These are phyloP conservation scores for Ophiodon elongatus DNA, from an alignment of 2,113 vertebrate species.

Conservation along the genomic window DNA sequence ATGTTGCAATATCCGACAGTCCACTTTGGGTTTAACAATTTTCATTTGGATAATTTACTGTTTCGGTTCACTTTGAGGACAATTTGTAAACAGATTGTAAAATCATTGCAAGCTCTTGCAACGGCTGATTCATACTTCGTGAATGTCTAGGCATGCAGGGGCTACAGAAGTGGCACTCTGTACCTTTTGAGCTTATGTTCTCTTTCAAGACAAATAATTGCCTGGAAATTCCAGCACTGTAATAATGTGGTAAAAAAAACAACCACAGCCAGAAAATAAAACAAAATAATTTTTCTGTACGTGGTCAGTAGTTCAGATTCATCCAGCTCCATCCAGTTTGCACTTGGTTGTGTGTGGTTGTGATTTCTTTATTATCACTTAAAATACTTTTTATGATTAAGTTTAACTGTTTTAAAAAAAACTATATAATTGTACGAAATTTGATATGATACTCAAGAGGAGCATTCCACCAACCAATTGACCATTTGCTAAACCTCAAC, in stretches of 20 bases:
- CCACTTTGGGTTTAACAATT: neutral
- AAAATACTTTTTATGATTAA: neutral
- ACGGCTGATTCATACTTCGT: conserved; percentile 2
- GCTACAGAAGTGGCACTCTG: conserved; percentile 13
- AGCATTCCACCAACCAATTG: neutral
- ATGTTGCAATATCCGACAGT: neutral
- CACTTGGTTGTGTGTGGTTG: neutral
- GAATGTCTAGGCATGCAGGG: conserved; percentile 31
- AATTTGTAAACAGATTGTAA: conserved; percentile 24
- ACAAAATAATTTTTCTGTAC: neutral
- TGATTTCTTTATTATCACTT: conserved; percentile 1
- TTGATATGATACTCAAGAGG: neutral
- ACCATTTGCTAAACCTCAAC: neutral
- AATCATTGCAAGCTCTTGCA: neutral
- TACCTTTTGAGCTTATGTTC: conserved; percentile 8
- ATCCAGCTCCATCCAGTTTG: neutral
- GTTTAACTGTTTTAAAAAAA: neutral
- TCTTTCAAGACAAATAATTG: conserved; percentile 5
- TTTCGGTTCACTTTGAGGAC: conserved; percentile 11
- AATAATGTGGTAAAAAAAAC: conserved; percentile 1
- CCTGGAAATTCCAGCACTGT: conserved; percentile 16
- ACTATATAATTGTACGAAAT: neutral
- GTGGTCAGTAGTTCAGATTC: neutral
- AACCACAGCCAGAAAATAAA: neutral
- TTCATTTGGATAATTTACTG: neutral